These are phyloP conservation scores for Sepiola atlantica DNA, from an alignment of 2,888 invertebrate genomes.

Conservation along the genomic window DNA sequence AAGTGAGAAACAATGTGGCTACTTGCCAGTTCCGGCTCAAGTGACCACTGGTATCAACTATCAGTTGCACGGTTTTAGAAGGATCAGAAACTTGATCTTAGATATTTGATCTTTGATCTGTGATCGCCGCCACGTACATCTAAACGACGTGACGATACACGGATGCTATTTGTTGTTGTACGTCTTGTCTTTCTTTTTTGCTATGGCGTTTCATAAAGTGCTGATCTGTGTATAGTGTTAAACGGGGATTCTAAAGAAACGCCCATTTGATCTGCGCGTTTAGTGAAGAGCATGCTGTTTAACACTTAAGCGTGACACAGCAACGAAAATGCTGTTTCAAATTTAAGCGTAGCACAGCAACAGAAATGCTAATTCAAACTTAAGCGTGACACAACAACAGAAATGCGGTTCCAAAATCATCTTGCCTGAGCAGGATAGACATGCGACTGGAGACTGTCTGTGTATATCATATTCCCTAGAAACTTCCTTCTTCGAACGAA, in stretches of 20 bases:
- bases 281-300: neutral
- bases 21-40: neutral
- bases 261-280: neutral
- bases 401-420: too few relatives aligned
- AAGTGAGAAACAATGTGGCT: neutral
- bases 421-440: too few relatives aligned
- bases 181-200: neutral
- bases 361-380: too few relatives aligned
- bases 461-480: too few relatives aligned
- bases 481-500: too few relatives aligned
- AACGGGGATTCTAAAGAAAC: neutral
- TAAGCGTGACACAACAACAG: too few relatives aligned
- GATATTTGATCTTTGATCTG: neutral
- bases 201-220: neutral
- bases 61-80: neutral
- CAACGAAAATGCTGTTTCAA: too few relatives aligned
- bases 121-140: conserved; percentile 32
- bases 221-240: neutral
- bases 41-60: conserved; percentile 18
- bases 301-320: too few relatives aligned
- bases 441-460: too few relatives aligned
- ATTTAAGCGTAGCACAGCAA: too few relatives aligned
- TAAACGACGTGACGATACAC: neutral
- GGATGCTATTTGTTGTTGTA: neutral
- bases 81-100: neutral